phyloP scores from a whole-genome alignment of 2,888 invertebrate genomes.

The Congeria kusceri region DNA sequence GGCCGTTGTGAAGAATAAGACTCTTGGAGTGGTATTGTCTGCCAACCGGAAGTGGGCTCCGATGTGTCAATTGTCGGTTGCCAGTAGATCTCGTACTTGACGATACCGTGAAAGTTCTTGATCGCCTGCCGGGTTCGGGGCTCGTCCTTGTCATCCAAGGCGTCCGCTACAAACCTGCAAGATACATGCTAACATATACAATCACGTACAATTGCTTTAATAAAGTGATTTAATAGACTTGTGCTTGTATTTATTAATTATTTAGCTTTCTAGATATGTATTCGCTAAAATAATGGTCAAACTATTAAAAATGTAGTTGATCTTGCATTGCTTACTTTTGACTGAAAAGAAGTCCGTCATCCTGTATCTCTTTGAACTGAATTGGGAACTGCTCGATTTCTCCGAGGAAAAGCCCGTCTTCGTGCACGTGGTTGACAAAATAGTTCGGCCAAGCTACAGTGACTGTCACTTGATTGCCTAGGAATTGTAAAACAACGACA shows the following conservation, averaged over 20 bases:
- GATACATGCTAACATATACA: too few relatives aligned
- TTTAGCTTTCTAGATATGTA: too few relatives aligned
- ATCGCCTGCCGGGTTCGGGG: slow-evolving; percentile 24
- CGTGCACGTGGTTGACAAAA: slow-evolving; percentile 44
- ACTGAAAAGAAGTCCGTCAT: slow-evolving; percentile 25
- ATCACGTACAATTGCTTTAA: too few relatives aligned
- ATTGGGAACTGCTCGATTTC: slow-evolving; percentile 32
- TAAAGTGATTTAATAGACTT: too few relatives aligned
- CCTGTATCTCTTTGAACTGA: slow-evolving; percentile 42
- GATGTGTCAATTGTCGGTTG: not conserved
- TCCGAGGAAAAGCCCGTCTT: slow-evolving; percentile 33
- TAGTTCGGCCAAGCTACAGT: slow-evolving; percentile 49
- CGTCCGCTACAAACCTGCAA: slow-evolving; percentile 20
- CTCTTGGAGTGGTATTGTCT: not conserved
- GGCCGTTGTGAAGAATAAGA: too few relatives aligned
- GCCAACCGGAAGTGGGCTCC: slow-evolving; percentile 1
- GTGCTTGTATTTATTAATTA: too few relatives aligned
- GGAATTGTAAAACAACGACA: too few relatives aligned
- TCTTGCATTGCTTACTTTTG: slow-evolving; percentile 16
- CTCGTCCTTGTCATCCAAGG: slow-evolving; percentile 51
- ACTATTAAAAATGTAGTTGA: too few relatives aligned
- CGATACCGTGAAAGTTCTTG: slow-evolving; percentile 57
- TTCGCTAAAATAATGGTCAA: too few relatives aligned
- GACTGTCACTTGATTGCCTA: slow-evolving; percentile 13
- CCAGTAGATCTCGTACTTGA: slow-evolving; percentile 45